A percentile compares a stretch with the other conserved stretches of the same genome.
These are phyloP conservation scores for Invenusta paracnida DNA, from an alignment of 2,888 invertebrate species.

Conservation along the genomic window DNA sequence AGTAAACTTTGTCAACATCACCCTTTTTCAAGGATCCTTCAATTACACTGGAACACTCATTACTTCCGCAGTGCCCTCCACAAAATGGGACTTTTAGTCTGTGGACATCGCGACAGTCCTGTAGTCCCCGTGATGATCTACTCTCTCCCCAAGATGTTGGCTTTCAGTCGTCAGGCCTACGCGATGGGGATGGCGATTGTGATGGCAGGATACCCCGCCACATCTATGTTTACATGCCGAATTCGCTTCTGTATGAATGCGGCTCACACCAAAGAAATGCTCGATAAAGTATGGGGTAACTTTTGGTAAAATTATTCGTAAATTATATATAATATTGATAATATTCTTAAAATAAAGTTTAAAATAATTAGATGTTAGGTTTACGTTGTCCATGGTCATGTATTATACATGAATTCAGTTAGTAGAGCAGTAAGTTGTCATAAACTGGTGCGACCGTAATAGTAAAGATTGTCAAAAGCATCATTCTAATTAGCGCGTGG, in stretches of 20 bases:
- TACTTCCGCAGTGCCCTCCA: slow-evolving; percentile 75
- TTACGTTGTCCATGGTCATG: no score
- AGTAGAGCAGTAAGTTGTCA: no score
- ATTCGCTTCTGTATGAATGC: slow-evolving; percentile 80
- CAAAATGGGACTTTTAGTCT: slow-evolving; percentile 82
- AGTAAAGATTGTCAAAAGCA: no score
- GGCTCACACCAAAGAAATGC: slow-evolving; percentile 67
- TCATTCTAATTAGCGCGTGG: no score
- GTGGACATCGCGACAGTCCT: slow-evolving; percentile 87
- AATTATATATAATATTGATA: no score
- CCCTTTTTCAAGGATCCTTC: slow-evolving; percentile 49
- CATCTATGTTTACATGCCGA: slow-evolving; percentile 83
- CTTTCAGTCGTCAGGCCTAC: slow-evolving; percentile 76
- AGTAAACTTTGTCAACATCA: not conserved
- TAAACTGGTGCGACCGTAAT: no score
- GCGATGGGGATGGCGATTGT: slow-evolving; percentile 80
- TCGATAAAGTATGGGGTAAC: slow-evolving; percentile 43
- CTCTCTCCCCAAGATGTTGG: slow-evolving; percentile 80
- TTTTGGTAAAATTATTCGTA: no score
- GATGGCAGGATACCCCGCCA: slow-evolving; percentile 95
- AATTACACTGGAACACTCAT: slow-evolving; percentile 74
- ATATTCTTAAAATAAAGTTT: no score
- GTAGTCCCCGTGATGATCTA: slow-evolving; percentile 92
- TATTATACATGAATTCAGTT: no score
- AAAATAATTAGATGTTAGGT: no score